Evolutionary conservation across 2,113 vertebrate genomes (phyloP).

Genomic region (Muscicapa adusta): DNA sequence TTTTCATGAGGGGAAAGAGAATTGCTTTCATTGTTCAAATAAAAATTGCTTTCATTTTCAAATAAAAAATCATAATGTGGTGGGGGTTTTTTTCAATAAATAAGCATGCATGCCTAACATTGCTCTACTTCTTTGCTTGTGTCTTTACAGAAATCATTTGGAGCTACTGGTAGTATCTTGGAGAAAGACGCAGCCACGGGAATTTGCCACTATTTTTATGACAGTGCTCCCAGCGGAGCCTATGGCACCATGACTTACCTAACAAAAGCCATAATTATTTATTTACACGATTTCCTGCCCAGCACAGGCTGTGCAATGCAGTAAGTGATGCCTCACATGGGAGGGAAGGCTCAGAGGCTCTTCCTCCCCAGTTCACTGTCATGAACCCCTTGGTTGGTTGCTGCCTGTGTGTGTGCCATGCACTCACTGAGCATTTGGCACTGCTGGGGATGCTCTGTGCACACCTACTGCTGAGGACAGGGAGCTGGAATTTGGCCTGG

Average conservation of each 20-base stretch:
- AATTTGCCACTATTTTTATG: conserved; percentile 94
- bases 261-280: conserved; percentile 86
- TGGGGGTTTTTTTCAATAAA: neutral
- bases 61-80: neutral
- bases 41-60: neutral
- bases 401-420: neutral
- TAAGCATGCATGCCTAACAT: neutral
- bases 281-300: conserved; percentile 91
- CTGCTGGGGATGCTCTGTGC: neutral
- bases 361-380: neutral
- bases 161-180: conserved; percentile 83
- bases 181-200: conserved; percentile 89
- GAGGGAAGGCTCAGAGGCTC: neutral
- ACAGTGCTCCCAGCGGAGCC: conserved; percentile 94
- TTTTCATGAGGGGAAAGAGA: neutral
- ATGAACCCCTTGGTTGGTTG: neutral
- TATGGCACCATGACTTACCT: conserved; percentile 98
- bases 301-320: conserved; percentile 91
- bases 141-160: conserved; percentile 80
- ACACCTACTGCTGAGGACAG: neutral
- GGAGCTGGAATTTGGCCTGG: neutral
- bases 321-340: neutral
- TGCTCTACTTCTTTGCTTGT: neutral
- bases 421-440: neutral
- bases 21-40: neutral